Percentiles rank a stretch among this genome's conserved stretches.
These are phyloP conservation scores for Aplidium turbinatum DNA, from an alignment of 23 tunicate species.

Conservation along the genomic window DNA sequence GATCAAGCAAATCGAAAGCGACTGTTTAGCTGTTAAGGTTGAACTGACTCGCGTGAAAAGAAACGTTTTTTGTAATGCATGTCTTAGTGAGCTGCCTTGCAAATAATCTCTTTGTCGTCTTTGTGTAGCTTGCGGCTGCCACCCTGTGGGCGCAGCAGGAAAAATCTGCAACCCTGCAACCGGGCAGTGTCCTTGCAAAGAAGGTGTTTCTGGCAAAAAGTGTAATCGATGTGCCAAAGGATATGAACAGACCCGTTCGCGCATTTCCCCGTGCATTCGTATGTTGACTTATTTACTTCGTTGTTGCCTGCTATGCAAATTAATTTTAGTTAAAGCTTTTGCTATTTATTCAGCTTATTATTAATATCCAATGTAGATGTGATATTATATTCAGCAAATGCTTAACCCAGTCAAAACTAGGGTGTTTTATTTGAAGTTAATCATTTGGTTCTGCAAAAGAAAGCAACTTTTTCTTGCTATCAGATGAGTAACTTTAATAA, in stretches of 20 bases:
- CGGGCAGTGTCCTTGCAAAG: conserved; percentile 83
- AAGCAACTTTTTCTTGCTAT: too few relatives aligned
- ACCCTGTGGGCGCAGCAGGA: conserved; percentile 65
- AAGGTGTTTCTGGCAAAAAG: conserved; percentile 66
- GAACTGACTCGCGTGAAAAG: too few relatives aligned
- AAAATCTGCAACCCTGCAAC: conserved; percentile 57
- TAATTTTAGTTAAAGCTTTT: neutral
- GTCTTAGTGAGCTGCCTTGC: neutral
- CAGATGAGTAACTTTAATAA: too few relatives aligned
- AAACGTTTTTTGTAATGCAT: too few relatives aligned
- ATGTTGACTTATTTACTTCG: conserved; percentile 13
- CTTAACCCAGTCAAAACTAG: too few relatives aligned
- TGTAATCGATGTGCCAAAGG: conserved; percentile 78
- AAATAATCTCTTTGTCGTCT: conserved; percentile 22
- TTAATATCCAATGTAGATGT: too few relatives aligned
- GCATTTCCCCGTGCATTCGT: conserved; percentile 61
- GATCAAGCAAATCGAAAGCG: too few relatives aligned
- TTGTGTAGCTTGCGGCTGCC: conserved; percentile 79
- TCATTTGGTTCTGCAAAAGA: too few relatives aligned
- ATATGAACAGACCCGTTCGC: conserved; percentile 61
- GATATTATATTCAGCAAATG: too few relatives aligned
- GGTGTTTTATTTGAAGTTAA: too few relatives aligned
- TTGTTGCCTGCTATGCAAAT: neutral
- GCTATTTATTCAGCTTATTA: too few relatives aligned
- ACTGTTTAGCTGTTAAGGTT: too few relatives aligned